Base-by-base conservation (phyloP, 2,888 invertebrate species). In the Chouioia cunea region DNA sequence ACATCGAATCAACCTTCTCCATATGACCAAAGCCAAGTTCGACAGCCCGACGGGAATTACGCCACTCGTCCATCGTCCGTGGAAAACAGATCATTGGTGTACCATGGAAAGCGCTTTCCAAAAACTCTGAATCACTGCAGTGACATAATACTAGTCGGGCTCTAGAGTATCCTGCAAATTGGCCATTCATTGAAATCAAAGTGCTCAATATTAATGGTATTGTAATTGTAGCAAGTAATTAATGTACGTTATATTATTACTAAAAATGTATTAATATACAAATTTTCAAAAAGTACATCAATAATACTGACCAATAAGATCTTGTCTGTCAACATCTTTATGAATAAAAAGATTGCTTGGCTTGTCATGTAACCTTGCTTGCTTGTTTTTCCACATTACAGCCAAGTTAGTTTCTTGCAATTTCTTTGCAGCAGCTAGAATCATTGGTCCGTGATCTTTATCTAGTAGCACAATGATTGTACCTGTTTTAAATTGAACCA, bases 51-150 rank as follows among this genome's bases (percentile, higher is more conserved):
- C 71, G 62, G 0, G 79, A 77, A 59, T 83, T 85, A 52, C 70
- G 75, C 0, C 72, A 71, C 72, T 85, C 85, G 52, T 81, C 75
- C 0, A 72, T 23, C 44, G 77, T 77, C n/a, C 83, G 77, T 0
- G 85, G 83, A 22, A 85, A 80, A 66, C 85, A 85, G 65, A 85
- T 79, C 43, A 85, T 70, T n/a, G 85, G 85, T 3, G 81, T 81
- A 10, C 85, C 83, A 67, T 85, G 85, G 67, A 81, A 83, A 12
- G 79, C 80, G 12, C 80, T 76, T 71, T 84, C 85, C 10, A 85
- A 71, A 58, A 85, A 77, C 69, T 84, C 85, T 16, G 80, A 77
- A 50, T 85, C 85, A 2, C 75, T 74, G 66, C 85, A 85, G 50
- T 85, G 85, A 72, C 81, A 81, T 66, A 85, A 73, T 18, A 84